Conservation (phyloP, 2,888 invertebrate genomes). For the Microdon myrmicae region DNA sequence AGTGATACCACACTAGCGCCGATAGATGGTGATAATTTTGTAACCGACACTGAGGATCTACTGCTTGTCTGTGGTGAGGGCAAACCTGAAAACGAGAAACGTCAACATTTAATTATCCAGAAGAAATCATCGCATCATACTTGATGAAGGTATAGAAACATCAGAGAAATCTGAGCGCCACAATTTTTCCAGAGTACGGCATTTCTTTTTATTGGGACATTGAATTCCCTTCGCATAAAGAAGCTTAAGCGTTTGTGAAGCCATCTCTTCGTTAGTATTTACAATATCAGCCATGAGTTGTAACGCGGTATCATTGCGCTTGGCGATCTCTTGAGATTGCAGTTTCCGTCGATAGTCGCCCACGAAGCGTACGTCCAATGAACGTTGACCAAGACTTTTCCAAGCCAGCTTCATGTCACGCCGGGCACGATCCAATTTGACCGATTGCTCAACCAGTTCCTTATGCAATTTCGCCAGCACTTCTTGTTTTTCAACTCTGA, state of each 20-base stretch:
- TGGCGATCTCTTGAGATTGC: conserved; percentile 70
- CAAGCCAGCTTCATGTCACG: conserved; percentile 61
- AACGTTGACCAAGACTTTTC: conserved; percentile 58
- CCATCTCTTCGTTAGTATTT: conserved; percentile 57
- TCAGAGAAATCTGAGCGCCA: conserved; percentile 60
- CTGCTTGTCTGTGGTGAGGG: conserved; percentile 24
- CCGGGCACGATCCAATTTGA: conserved; percentile 63
- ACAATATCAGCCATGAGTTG: conserved; percentile 71
- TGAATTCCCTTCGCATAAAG: conserved; percentile 62
- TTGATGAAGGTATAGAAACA: conserved; percentile 54
- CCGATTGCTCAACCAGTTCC: conserved; percentile 62
- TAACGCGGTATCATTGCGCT: conserved; percentile 70
- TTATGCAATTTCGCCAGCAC: conserved; percentile 60
- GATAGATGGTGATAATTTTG: conserved; percentile 47
- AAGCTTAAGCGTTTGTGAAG: conserved; percentile 59
- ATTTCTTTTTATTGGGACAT: conserved; percentile 60
- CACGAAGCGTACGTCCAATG: conserved; percentile 58
- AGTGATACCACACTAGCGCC: conserved; percentile 59
- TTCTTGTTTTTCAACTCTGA: conserved; percentile 59
- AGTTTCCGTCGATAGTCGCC: conserved; percentile 67
- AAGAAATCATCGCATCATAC: conserved; percentile 38
- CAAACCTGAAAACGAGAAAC: conserved; percentile 13
- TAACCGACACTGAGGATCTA: conserved; percentile 6
- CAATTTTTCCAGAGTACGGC: conserved; percentile 57
- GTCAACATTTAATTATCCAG: not conserved